Base-by-base conservation (phyloP, 2,888 invertebrate species). In the Carabus problematicus region DNA sequence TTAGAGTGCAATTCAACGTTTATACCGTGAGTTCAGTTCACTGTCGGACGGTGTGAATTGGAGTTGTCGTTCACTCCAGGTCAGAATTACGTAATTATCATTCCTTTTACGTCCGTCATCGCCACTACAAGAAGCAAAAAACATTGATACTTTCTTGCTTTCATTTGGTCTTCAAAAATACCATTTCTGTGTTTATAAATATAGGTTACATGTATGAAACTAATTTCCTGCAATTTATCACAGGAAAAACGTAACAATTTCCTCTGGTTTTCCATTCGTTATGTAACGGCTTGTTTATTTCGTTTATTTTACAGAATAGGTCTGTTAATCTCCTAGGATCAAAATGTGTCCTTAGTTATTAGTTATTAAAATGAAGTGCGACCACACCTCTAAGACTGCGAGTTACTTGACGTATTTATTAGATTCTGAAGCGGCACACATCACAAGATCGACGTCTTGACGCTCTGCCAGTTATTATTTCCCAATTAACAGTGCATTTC, bases 401-500 rank as follows among this genome's bases (percentile, higher is more conserved):
- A 9, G 12, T 52, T n/a, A n/a, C n/a, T n/a, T 52, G 16, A 52
- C 16, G 11, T 45, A 45, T 45, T 12, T 45, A 45, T 45, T 2
- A 12, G 14, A 52, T 52, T 16, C 16, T 12, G 19, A 52, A 4
- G 52, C 52, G 52, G 52, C 14, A 14, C 9, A 52, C 52, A 52
- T 52, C 52, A 52, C 16, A 18, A 16, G 52, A 52, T 19, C 19
- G 16, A 16, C 16, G 16, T 59, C 59, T 66, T 66, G 66, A 66
- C 47, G 47, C 40, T 18, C n/a, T 66, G 66, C 66, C 66, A 66
- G 47, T 66, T 58, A 66, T 66, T 66, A 66, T 66, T 66, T 66
- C 66, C 49, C 66, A 66, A 66, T 66, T 66, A 66, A 59, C 59
- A 66, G 66, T 66, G 66, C 66, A 66, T 66, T 66, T 66, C 66